A percentile compares a stretch with the other conserved stretches of the same genome.
These are phyloP conservation scores for Scaptomyza flava DNA, from an alignment of 2,888 invertebrate species.

Conservation along the genomic window DNA sequence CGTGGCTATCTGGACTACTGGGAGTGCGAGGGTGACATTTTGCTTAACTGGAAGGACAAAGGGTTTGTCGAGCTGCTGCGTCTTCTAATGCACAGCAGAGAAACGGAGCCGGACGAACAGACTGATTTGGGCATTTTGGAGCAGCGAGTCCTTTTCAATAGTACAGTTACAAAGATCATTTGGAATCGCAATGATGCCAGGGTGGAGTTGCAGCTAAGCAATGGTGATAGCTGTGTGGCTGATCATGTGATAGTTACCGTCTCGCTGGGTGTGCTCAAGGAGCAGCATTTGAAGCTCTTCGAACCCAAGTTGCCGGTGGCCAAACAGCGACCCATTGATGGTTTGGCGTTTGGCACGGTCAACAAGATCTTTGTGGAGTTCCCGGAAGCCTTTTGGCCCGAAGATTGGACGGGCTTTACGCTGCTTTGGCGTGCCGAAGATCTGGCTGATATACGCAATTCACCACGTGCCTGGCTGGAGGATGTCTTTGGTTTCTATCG, in stretches of 20 bases:
- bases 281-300: slow-evolving; percentile 83
- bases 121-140: slow-evolving; percentile 80
- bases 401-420: slow-evolving; percentile 85
- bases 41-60: slow-evolving; percentile 90
- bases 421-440: slow-evolving; percentile 87
- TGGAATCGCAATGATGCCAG: slow-evolving; percentile 80
- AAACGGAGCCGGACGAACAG: slow-evolving; percentile 25
- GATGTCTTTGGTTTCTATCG: slow-evolving; percentile 89
- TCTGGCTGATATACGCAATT: slow-evolving; percentile 77
- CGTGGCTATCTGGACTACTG: slow-evolving; percentile 87
- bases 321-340: slow-evolving; percentile 86
- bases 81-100: slow-evolving; percentile 86
- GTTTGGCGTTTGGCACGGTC: slow-evolving; percentile 87
- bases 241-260: slow-evolving; percentile 87
- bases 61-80: slow-evolving; percentile 90
- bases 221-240: slow-evolving; percentile 84
- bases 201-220: slow-evolving; percentile 78
- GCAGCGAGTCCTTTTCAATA: slow-evolving; percentile 79
- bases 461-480: slow-evolving; percentile 86
- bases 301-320: slow-evolving; percentile 85
- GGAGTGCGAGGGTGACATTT: slow-evolving; percentile 89
- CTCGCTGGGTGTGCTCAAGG: slow-evolving; percentile 87
- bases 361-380: slow-evolving; percentile 88
- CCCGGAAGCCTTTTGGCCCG: slow-evolving; percentile 87
- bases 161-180: slow-evolving; percentile 70